These are phyloP conservation scores for Fregetta grallaria DNA, from an alignment of 2,113 vertebrate species.

Conservation along the genomic window DNA sequence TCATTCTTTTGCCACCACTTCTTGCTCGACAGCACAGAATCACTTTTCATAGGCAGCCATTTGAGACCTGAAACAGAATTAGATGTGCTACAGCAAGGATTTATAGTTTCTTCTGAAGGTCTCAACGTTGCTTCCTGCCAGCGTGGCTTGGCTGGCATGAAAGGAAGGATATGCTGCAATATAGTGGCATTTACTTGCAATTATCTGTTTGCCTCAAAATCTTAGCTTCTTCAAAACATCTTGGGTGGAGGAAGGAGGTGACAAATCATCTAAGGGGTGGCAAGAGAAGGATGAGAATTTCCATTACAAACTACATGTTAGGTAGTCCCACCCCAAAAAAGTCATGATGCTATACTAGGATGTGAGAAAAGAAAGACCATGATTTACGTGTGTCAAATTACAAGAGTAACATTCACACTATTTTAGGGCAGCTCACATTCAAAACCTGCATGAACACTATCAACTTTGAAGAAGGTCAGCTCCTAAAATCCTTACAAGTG, in stretches of 20 bases:
- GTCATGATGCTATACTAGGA: background rate
- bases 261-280: background rate
- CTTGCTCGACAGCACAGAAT: background rate
- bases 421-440: background rate
- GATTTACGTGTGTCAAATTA: background rate
- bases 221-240: background rate
- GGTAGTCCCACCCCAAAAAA: background rate
- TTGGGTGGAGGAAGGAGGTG: background rate
- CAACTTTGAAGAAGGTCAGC: background rate
- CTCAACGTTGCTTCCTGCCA: background rate
- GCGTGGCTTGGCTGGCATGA: background rate
- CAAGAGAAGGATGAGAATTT: slow-evolving; percentile 21
- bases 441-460: background rate
- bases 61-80: background rate
- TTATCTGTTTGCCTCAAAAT: background rate
- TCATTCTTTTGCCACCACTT: background rate
- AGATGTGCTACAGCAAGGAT: background rate
- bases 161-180: slow-evolving; percentile 52
- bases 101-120: background rate
- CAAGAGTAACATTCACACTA: background rate
- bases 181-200: background rate
- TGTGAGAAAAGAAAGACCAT: background rate
- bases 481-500: background rate
- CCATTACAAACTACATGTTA: background rate
- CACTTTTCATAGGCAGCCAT: background rate